These are phyloP conservation scores for Thalassarche chlororhynchos DNA, from an alignment of 2,113 vertebrate genomes.

Conservation along the genomic window DNA sequence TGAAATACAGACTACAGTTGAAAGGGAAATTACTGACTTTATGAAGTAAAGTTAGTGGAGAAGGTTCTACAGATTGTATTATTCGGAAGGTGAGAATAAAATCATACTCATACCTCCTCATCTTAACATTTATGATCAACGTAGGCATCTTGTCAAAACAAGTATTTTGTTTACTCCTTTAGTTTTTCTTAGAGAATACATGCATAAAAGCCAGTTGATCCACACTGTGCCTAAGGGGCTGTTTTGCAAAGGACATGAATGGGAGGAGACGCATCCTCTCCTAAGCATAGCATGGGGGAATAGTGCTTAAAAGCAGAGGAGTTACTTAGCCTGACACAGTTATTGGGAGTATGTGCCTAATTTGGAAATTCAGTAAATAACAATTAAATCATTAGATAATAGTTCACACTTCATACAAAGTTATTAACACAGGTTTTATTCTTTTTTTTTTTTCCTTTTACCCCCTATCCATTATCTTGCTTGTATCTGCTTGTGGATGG, in stretches of 20 bases:
- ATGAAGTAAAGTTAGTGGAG: neutral
- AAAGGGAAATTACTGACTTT: neutral
- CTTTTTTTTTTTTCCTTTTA: neutral
- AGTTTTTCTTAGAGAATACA: neutral
- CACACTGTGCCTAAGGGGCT: neutral
- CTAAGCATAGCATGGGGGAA: neutral
- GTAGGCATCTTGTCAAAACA: slow-evolving; percentile 1
- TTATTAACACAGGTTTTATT: neutral
- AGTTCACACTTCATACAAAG: neutral
- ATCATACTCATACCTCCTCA: neutral
- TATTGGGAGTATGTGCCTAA: neutral
- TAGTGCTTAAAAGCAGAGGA: neutral
- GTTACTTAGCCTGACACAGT: neutral
- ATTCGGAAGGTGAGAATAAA: neutral
- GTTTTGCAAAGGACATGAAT: neutral
- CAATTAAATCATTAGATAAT: neutral
- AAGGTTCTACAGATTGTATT: neutral
- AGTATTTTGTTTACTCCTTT: neutral
- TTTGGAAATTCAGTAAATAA: neutral
- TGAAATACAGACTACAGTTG: neutral
- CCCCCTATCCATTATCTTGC: neutral
- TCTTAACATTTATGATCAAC: slow-evolving; percentile 1
- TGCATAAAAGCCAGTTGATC: neutral
- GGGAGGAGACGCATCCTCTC: neutral
- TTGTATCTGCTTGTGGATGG: neutral